phyloP scores from a whole-genome alignment of 2,797 vertebrate genomes.

The Muscicapa comitata region DNA sequence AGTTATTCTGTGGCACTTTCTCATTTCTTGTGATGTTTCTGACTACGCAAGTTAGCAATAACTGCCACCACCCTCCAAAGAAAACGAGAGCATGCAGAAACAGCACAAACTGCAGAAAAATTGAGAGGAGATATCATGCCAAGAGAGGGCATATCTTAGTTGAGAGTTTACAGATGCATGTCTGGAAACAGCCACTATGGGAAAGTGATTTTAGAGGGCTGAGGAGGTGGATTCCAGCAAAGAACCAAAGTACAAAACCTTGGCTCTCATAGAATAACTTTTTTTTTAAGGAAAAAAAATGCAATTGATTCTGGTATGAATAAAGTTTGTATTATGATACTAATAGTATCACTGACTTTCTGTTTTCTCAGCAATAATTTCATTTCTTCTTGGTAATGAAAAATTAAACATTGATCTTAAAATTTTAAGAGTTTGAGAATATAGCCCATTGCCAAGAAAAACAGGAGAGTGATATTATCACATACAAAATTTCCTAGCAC shows the following conservation, averaged over 20 bases:
- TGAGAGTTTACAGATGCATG: neutral
- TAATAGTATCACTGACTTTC: slow-evolving; percentile 34
- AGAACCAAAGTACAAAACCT: neutral
- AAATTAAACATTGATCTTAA: neutral
- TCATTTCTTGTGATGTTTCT: neutral
- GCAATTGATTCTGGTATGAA: neutral
- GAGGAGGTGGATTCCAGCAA: neutral
- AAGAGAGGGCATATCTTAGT: neutral
- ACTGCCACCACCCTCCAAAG: neutral
- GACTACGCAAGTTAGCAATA: neutral
- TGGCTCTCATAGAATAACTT: neutral
- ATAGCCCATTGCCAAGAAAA: slow-evolving; percentile 10
- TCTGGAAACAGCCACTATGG: neutral
- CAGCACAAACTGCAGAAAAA: neutral
- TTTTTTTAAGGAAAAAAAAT: neutral
- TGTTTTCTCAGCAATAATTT: slow-evolving; percentile 25
- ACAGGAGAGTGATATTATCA: slow-evolving; percentile 15
- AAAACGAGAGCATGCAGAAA: neutral
- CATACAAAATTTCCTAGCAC: slow-evolving; percentile 40
- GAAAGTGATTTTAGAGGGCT: neutral
- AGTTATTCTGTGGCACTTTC: neutral
- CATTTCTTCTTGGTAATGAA: neutral
- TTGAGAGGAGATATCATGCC: neutral
- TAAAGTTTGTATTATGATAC: slow-evolving; percentile 68
- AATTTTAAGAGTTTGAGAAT: neutral